These are phyloP conservation scores for Cassiopea xamachana DNA, from an alignment of 30 jellyfish, hydroid and myxozoan genomes.

Conservation along the genomic window DNA sequence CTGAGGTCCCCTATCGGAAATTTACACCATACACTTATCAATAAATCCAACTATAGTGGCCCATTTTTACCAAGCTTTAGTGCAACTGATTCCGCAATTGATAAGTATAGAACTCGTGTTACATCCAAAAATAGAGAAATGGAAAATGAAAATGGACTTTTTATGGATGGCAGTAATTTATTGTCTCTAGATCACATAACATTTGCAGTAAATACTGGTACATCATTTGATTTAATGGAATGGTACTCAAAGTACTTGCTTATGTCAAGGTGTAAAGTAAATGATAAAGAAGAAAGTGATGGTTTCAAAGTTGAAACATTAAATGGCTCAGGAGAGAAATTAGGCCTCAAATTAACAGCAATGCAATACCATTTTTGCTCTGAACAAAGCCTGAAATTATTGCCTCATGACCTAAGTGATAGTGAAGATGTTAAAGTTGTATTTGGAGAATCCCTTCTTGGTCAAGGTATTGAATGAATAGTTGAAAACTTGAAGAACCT, in stretches of 20 bases:
- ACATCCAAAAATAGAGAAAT: background rate
- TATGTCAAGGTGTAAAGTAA: constrained; percentile 68
- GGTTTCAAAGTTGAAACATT: constrained; percentile 75
- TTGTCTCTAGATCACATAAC: constrained; percentile 78
- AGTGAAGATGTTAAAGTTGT: constrained; percentile 71
- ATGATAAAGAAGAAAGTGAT: constrained; percentile 56
- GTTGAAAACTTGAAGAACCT: background rate
- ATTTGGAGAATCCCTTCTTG: constrained; percentile 83
- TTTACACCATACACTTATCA: constrained; percentile 67
- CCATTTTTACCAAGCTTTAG: constrained; percentile 77
- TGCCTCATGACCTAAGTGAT: background rate
- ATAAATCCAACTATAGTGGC: constrained; percentile 69
- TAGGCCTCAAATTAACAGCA: constrained; percentile 73
- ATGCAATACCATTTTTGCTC: constrained; percentile 86
- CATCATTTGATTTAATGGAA: constrained; percentile 54
- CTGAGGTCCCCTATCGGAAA: constrained; percentile 87
- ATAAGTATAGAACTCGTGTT: background rate
- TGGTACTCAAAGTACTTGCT: constrained; percentile 78
- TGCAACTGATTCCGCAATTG: background rate
- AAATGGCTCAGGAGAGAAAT: constrained; percentile 42
- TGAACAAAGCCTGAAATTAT: constrained; percentile 45
- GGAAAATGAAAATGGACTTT: background rate
- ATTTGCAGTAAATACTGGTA: constrained; percentile 78
- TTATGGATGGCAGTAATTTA: background rate
- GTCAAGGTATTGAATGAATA: constrained; percentile 63